Conservation (phyloP, 2,797 vertebrate species). For the Dromococcyx pavoninus region DNA sequence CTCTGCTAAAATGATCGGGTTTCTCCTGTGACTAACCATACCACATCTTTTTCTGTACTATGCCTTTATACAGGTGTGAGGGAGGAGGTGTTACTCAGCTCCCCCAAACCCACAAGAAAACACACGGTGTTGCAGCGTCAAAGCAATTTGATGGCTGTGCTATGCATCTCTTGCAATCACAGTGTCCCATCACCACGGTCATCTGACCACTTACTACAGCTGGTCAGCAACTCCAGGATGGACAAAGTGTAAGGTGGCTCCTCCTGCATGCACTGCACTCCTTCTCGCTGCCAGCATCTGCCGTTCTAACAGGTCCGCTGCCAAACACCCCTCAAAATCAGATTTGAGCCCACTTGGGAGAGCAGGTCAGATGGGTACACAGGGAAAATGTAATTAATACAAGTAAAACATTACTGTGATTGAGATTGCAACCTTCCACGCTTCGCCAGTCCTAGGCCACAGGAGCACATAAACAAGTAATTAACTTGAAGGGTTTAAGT, state of each 20-base stretch:
- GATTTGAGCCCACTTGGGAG: background rate
- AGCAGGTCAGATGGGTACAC: background rate
- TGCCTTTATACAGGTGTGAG: background rate
- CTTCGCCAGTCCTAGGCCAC: background rate
- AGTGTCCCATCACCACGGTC: background rate
- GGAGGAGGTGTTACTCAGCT: background rate
- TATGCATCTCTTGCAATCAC: background rate
- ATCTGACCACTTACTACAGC: background rate
- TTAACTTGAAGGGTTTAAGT: conserved; percentile 3
- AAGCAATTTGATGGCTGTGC: background rate
- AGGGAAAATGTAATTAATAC: conserved; percentile 7
- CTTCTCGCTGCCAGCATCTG: background rate
- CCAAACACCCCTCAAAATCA: background rate
- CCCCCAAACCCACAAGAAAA: background rate
- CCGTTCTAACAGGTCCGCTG: background rate
- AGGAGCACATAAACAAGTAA: background rate
- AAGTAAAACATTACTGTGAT: background rate
- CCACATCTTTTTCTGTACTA: background rate
- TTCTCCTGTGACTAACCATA: background rate
- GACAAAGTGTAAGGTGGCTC: background rate
- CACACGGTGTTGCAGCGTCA: background rate
- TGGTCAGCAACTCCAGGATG: background rate
- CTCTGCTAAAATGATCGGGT: background rate
- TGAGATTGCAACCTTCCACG: conserved; percentile 3
- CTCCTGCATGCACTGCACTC: background rate